Evolutionary conservation across 2,888 invertebrate species (phyloP).

Genomic region (Falcaria lacertinaria): DNA sequence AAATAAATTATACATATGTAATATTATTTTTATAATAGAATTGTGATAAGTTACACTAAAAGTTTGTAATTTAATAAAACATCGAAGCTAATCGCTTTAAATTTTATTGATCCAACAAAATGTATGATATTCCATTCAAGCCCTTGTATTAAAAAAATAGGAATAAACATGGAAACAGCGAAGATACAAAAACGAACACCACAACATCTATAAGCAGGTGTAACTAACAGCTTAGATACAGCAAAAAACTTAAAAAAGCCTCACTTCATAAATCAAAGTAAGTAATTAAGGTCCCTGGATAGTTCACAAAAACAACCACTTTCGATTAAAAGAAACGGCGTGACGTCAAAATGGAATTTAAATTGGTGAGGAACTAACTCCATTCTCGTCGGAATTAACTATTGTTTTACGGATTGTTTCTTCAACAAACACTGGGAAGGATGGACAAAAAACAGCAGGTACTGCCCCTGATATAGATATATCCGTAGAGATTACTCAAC

Average conservation of each 20-base stretch:
- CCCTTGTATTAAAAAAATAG: too few species aligned
- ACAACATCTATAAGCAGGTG: slow-evolving; percentile 16
- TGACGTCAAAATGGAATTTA: slow-evolving; percentile 59
- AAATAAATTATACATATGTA: too few species aligned
- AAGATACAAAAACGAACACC: neutral
- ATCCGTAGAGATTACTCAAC: slow-evolving; percentile 17
- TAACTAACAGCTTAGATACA: slow-evolving; percentile 10
- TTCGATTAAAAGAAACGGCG: slow-evolving; percentile 38
- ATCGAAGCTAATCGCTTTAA: too few species aligned
- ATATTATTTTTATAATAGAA: too few species aligned
- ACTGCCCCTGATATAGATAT: slow-evolving; percentile 33
- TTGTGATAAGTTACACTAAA: too few species aligned
- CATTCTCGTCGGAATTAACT: slow-evolving; percentile 43
- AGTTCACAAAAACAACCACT: slow-evolving; percentile 29
- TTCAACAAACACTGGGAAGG: slow-evolving; percentile 58
- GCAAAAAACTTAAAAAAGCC: slow-evolving; percentile 15
- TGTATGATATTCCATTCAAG: too few species aligned
- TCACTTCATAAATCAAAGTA: slow-evolving; percentile 53
- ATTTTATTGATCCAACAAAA: too few species aligned
- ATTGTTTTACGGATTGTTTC: slow-evolving; percentile 69
- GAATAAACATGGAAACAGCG: neutral
- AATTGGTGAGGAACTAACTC: slow-evolving; percentile 55
- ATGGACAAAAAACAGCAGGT: slow-evolving; percentile 75
- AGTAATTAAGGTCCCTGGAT: slow-evolving; percentile 41
- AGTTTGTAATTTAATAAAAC: too few species aligned